phyloP scores from a whole-genome alignment of 2,888 invertebrate species.

The Agrochola litura region DNA sequence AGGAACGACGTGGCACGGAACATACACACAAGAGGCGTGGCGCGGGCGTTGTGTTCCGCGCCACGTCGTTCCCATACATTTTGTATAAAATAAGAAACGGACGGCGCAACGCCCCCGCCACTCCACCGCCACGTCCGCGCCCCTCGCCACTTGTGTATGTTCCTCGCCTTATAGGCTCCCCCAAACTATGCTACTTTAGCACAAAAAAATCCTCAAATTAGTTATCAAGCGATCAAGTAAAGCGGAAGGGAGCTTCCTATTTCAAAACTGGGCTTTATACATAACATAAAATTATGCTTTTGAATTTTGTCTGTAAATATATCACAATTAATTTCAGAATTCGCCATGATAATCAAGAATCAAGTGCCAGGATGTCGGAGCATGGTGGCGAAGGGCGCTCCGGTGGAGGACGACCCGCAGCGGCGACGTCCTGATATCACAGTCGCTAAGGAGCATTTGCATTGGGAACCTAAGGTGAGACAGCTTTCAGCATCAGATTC shows the following conservation, averaged over 20 bases:
- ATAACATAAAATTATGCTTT: no score
- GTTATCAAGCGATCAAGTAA: not conserved
- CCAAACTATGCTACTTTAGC: not conserved
- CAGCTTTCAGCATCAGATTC: not conserved
- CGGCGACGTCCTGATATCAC: slow-evolving; percentile 98
- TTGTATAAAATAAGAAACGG: no score
- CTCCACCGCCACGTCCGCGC: no score
- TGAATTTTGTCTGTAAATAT: not conserved
- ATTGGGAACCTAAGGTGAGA: slow-evolving; percentile 97
- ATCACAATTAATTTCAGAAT: slow-evolving; percentile 90
- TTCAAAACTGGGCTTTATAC: not conserved
- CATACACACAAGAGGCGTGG: no score
- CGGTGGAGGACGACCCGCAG: slow-evolving; percentile 99
- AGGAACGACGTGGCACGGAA: no score
- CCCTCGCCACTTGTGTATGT: no score
- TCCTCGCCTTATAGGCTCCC: not conserved
- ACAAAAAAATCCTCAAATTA: not conserved
- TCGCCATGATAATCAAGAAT: slow-evolving; percentile 95
- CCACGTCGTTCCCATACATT: no score
- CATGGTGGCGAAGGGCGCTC: slow-evolving; percentile 95
- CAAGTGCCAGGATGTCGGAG: slow-evolving; percentile 96
- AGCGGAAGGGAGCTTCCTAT: not conserved
- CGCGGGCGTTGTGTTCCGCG: no score
- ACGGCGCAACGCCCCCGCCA: no score
- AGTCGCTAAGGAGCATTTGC: slow-evolving; percentile 95